phyloP scores from a whole-genome alignment of 37 sponge, comb jelly and placozoan species.

The Crambe crambe region DNA sequence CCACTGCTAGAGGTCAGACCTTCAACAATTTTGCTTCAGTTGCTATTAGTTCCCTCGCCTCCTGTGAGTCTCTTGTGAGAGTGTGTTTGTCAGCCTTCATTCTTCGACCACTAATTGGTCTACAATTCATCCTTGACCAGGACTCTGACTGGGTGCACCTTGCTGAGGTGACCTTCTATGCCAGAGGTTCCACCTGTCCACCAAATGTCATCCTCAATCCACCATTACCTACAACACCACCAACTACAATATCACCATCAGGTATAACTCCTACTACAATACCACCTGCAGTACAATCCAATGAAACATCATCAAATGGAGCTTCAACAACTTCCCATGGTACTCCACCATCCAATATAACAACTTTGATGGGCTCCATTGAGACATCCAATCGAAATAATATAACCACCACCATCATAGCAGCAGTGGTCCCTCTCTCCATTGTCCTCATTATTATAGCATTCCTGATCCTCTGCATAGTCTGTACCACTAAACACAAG shows the following conservation, averaged over 20 bases:
- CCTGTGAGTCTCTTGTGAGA: neutral
- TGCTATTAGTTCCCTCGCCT: neutral
- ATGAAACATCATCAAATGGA: too few species aligned
- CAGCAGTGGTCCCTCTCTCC: neutral
- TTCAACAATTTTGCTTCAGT: too few species aligned
- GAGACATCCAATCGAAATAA: too few species aligned
- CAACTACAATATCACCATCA: neutral
- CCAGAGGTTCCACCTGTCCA: neutral
- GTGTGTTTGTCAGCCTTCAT: neutral
- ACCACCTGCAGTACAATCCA: too few species aligned
- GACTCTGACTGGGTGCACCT: slow-evolving; percentile 2
- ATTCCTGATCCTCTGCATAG: neutral
- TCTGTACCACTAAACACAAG: neutral
- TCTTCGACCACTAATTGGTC: neutral
- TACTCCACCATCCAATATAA: neutral
- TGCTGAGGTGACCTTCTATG: slow-evolving; percentile 7
- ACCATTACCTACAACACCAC: neutral
- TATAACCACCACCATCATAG: too few species aligned
- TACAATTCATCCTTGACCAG: neutral
- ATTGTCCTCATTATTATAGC: neutral
- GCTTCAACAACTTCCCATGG: neutral
- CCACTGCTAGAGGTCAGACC: neutral
- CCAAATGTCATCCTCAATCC: neutral
- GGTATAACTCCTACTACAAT: neutral
- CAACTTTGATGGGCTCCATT: too few species aligned